phyloP scores from a whole-genome alignment of 2,113 vertebrate genomes.

The Dasyornis broadbenti region DNA sequence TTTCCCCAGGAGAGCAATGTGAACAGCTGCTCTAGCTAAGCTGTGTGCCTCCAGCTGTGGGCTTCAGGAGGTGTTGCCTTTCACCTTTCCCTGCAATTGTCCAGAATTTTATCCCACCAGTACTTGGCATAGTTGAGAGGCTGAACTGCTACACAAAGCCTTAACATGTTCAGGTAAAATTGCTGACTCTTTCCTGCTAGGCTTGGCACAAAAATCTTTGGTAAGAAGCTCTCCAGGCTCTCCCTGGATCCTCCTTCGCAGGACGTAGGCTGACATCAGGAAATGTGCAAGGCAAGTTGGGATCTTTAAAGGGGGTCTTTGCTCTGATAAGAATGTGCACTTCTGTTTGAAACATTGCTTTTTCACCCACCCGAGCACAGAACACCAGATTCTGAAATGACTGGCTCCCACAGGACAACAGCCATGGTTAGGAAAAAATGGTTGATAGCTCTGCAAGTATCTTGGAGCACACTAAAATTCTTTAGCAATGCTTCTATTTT shows the following conservation, averaged over 20 bases:
- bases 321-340: background rate
- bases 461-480: background rate
- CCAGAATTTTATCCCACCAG: background rate
- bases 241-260: rapidly evolving
- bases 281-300: background rate
- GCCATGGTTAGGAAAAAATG: background rate
- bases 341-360: background rate
- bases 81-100: background rate
- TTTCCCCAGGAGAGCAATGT: background rate
- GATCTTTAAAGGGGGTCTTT: background rate
- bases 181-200: background rate
- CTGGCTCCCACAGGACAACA: background rate
- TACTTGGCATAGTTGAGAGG: background rate
- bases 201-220: background rate
- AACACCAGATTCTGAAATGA: background rate
- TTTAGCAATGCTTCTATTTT: background rate
- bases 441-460: background rate
- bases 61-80: background rate
- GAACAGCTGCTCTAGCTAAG: background rate
- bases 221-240: background rate
- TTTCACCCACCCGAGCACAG: background rate
- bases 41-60: background rate
- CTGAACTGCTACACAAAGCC: background rate
- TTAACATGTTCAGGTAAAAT: background rate
- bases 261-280: background rate